Base-by-base conservation (phyloP, 2,888 invertebrate genomes). In the Caenorhabditis angaria region DNA sequence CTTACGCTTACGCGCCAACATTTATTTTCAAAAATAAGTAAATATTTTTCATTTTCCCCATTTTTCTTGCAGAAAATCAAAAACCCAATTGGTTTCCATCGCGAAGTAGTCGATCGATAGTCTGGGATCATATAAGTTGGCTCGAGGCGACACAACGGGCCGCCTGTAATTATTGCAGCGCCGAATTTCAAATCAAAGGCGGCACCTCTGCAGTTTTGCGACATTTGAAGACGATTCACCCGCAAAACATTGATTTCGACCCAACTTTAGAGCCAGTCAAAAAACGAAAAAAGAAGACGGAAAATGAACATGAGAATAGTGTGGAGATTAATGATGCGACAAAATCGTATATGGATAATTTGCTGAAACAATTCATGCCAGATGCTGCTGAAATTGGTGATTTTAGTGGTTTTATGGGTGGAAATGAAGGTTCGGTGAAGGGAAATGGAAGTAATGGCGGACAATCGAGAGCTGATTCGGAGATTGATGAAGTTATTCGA, bases 171-270 rank as follows among this genome's bases (percentile, higher is more conserved):
- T 66, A 70, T 51, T 70, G 70, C 55, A 1, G 47, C 0, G 70
- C 70, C 0, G 69, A 69, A 18, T 69, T 69, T 56, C 69, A 69
- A 27, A 63, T 69, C 6, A 69, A 69, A 57, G 69, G 71, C 12
- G 71, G 71, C 3, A 72, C 71, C 0, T 72, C 71, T 0, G 71
- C 71, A 8, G 61, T 72, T 4, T 57, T 72, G 5, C 71, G 71
- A 18, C 71, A 72, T 47, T 50, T 72, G 14, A 72, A 72, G 54
- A 56, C 64, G 1, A 67, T 57, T n/a, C 71, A 72, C 18, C 67
- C 71, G 25, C 61, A 60, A 5, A 65, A 58, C 3, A 72, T 72
- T 57, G 65, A 72, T 25, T 67, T 67, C 25, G 71, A 72, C 25
- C 71, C 71, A 6, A 66, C 65, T 5, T 62, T 61, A 41, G 61